Evolutionary conservation across 2,888 invertebrate species (phyloP).

Genomic region (Parnassius apollo): DNA sequence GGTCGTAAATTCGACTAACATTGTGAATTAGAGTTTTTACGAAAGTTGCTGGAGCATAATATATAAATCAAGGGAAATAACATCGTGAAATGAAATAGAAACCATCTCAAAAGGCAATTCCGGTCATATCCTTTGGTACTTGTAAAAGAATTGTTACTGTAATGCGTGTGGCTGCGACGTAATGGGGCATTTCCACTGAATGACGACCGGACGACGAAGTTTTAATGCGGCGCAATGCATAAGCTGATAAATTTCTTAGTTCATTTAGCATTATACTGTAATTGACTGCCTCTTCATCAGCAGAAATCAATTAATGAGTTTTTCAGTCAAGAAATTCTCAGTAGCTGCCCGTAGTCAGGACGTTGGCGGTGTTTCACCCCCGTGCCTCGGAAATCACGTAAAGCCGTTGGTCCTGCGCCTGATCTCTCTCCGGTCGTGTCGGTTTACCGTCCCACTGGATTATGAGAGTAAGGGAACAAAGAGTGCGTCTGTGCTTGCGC

Average conservation of each 20-base stretch:
- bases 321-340: no score
- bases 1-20: neutral
- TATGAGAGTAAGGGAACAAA: no score
- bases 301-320: no score
- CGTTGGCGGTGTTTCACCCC: no score
- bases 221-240: slow-evolving; percentile 31
- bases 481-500: no score
- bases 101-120: slow-evolving; percentile 60
- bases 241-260: slow-evolving; percentile 16
- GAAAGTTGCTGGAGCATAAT: slow-evolving; percentile 20
- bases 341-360: no score
- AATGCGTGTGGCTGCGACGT: slow-evolving; percentile 70
- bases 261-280: no score
- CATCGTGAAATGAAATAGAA: slow-evolving; percentile 46
- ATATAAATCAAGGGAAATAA: slow-evolving; percentile 35
- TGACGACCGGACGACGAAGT: slow-evolving; percentile 62
- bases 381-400: no score
- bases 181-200: slow-evolving; percentile 74
- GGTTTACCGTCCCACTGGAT: no score
- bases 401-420: no score
- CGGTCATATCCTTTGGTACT: slow-evolving; percentile 64
- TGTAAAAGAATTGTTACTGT: slow-evolving; percentile 66
- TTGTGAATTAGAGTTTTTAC: neutral
- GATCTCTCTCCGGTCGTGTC: no score
- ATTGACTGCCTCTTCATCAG: no score